These are phyloP conservation scores for Aulostomus chinensis DNA, from an alignment of 2,797 vertebrate species.

Conservation along the genomic window DNA sequence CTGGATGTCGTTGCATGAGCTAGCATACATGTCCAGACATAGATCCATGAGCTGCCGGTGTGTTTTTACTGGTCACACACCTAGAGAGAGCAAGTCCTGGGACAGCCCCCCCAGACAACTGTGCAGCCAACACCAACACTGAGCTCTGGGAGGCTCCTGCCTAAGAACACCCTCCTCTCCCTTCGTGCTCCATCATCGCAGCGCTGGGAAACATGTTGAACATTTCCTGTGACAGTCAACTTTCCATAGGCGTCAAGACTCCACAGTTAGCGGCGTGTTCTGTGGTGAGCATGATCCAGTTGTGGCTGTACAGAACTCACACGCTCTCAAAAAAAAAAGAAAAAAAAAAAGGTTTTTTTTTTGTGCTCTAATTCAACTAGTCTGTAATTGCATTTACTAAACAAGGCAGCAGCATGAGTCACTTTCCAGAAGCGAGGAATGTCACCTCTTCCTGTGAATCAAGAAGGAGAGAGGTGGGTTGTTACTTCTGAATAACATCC, in stretches of 20 bases:
- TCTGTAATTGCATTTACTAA: slow-evolving; percentile 62
- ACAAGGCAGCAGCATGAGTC: slow-evolving; percentile 63
- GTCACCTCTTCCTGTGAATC: slow-evolving; percentile 62
- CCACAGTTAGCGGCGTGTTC: slow-evolving; percentile 4
- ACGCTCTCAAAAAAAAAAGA: background rate
- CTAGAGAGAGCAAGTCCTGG: slow-evolving; percentile 59
- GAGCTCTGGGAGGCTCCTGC: slow-evolving; percentile 55
- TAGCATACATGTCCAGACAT: slow-evolving; percentile 44
- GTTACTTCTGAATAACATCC: slow-evolving; percentile 47
- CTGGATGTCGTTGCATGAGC: slow-evolving; percentile 5
- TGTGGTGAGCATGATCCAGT: slow-evolving; percentile 56
- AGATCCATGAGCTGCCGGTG: slow-evolving; percentile 37
- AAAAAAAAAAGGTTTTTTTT: slow-evolving; percentile 10
- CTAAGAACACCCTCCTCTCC: slow-evolving; percentile 47
- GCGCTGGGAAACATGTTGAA: slow-evolving; percentile 74
- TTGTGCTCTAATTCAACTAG: slow-evolving; percentile 34
- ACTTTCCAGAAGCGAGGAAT: slow-evolving; percentile 63
- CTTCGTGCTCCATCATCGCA: slow-evolving; percentile 58
- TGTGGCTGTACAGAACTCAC: slow-evolving; percentile 42
- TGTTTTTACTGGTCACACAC: slow-evolving; percentile 58
- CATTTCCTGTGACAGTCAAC: slow-evolving; percentile 78
- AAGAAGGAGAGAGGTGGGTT: slow-evolving; percentile 28
- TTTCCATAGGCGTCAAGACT: slow-evolving; percentile 60
- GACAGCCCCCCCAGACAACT: slow-evolving; percentile 44
- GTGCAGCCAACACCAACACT: slow-evolving; percentile 75